Conservation (phyloP, 2,888 invertebrate genomes). For the Drosophila falleni region DNA sequence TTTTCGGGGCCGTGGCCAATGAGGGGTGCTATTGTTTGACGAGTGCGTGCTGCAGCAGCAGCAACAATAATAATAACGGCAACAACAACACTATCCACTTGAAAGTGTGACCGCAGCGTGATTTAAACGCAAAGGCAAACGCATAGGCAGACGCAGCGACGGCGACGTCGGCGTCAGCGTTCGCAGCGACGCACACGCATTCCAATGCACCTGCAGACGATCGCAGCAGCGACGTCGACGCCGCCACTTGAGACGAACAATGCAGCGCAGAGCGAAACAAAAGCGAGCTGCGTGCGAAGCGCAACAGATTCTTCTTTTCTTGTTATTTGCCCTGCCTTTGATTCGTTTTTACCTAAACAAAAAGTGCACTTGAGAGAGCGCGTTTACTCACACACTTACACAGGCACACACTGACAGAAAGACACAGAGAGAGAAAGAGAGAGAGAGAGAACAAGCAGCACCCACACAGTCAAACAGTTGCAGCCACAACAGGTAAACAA, state of each 20-base stretch:
- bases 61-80: slow-evolving; percentile 12
- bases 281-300: slow-evolving; percentile 72
- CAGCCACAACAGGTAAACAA: slow-evolving; percentile 73
- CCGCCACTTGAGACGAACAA: slow-evolving; percentile 75
- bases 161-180: slow-evolving; percentile 8
- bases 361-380: slow-evolving; percentile 79
- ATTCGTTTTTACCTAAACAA: slow-evolving; percentile 80
- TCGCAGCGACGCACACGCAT: slow-evolving; percentile 64
- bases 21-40: slow-evolving; percentile 74
- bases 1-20: slow-evolving; percentile 64
- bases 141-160: slow-evolving; percentile 64
- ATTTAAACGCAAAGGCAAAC: slow-evolving; percentile 65
- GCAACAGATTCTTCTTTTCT: slow-evolving; percentile 79
- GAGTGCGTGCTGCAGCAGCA: slow-evolving; percentile 54
- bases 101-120: slow-evolving; percentile 81
- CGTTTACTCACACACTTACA: slow-evolving; percentile 21
- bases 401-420: slow-evolving; percentile 10
- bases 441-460: slow-evolving; percentile 23
- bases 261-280: slow-evolving; percentile 68
- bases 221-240: slow-evolving; percentile 44
- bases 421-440: slow-evolving; percentile 15
- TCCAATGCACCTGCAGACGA: slow-evolving; percentile 76
- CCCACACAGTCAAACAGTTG: slow-evolving; percentile 47
- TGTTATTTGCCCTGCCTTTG: slow-evolving; percentile 77
- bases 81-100: slow-evolving; percentile 64